Conservation (phyloP, 2,113 vertebrate genomes). For the Erythrocercus mccallii region DNA sequence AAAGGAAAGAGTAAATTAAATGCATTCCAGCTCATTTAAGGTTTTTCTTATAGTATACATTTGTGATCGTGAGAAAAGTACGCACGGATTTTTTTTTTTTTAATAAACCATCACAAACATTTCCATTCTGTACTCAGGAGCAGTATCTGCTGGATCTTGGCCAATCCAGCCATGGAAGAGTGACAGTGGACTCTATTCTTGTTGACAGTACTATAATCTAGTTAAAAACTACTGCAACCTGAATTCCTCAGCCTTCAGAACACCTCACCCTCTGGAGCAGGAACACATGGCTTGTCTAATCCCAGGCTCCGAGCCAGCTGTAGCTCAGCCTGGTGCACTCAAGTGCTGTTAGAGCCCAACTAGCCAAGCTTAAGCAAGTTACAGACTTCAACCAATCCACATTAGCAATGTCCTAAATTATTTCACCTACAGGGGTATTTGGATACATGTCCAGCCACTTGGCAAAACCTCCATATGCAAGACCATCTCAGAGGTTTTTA, state of each 20-base stretch:
- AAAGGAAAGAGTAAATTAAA: neutral
- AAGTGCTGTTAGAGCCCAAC: neutral
- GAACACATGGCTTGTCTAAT: neutral
- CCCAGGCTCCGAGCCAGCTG: neutral
- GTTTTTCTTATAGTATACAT: neutral
- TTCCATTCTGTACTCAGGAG: neutral
- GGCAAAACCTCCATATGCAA: neutral
- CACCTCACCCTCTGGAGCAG: neutral
- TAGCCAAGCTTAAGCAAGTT: neutral
- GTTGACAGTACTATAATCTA: neutral
- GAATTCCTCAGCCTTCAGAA: neutral
- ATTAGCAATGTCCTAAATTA: neutral
- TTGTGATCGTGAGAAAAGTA: neutral
- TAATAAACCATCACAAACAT: neutral
- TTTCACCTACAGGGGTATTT: neutral
- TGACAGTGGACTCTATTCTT: neutral
- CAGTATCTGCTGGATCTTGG: neutral
- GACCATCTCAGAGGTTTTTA: neutral
- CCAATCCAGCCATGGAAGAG: neutral
- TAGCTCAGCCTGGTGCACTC: neutral
- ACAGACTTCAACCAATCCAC: neutral
- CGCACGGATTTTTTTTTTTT: rapidly evolving
- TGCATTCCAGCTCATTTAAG: neutral
- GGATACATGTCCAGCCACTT: neutral
- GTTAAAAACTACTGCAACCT: neutral